Percentiles rank a stretch among this genome's conserved stretches.
Conservation (phyloP, 2,888 invertebrate species). For the Psylliodes chrysocephalus region DNA sequence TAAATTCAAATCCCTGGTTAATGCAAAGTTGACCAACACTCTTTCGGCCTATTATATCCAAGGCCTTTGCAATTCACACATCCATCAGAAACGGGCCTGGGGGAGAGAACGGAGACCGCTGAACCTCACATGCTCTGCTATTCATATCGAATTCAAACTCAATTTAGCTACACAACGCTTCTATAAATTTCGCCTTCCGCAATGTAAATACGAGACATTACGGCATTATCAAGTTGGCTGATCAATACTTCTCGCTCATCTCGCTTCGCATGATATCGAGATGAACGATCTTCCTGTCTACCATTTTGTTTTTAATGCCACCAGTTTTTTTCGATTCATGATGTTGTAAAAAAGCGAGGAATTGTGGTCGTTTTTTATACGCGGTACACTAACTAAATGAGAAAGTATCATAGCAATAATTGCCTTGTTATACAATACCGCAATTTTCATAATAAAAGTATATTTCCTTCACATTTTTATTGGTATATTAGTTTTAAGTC, state of each 20-base stretch:
- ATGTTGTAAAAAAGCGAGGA: not conserved
- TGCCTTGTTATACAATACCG: too few relatives aligned
- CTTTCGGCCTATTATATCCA: not conserved
- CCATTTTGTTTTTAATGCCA: conserved; percentile 32
- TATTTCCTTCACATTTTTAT: too few relatives aligned
- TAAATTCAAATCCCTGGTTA: too few relatives aligned
- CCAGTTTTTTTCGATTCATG: not conserved
- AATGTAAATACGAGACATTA: conserved; percentile 52
- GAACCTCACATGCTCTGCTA: conserved; percentile 55
- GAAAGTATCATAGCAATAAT: not conserved
- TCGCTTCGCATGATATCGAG: conserved; percentile 32
- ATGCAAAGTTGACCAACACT: too few relatives aligned
- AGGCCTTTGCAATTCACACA: not conserved
- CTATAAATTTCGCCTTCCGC: conserved; percentile 58
- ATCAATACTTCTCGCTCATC: conserved; percentile 42
- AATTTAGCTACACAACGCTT: conserved; percentile 58
- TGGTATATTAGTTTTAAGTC: too few relatives aligned
- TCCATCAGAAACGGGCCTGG: conserved; percentile 1
- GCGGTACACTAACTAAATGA: not conserved
- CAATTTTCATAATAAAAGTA: too few relatives aligned
- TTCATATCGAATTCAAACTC: conserved; percentile 61
- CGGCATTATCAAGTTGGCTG: conserved; percentile 49
- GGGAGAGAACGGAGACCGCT: conserved; percentile 42
- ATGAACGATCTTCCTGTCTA: conserved; percentile 28
- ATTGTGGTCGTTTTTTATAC: not conserved